These are phyloP conservation scores for Sphenodon punctatus DNA, from an alignment of 2,797 vertebrate genomes.

Conservation along the genomic window DNA sequence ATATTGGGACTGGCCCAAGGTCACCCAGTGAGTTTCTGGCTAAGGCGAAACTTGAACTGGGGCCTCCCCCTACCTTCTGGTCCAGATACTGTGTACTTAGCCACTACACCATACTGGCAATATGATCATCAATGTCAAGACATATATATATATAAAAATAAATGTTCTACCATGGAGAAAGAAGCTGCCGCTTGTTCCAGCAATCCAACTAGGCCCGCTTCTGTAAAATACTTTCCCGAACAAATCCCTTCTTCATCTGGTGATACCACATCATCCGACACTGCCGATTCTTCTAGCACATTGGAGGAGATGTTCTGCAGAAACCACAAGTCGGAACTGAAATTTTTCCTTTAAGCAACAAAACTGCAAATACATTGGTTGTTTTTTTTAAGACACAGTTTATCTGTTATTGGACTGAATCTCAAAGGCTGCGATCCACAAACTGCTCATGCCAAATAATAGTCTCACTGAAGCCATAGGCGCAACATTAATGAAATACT, in stretches of 20 bases:
- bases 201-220: conserved; percentile 94
- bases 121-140: too few species aligned
- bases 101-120: too few species aligned
- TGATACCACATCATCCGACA: conserved; percentile 97
- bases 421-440: not conserved
- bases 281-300: conserved; percentile 96
- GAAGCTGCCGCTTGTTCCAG: conserved; percentile 96
- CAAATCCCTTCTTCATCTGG: conserved; percentile 99
- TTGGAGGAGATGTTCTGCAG: conserved; percentile 96
- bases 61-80: too few species aligned
- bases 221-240: conserved; percentile 98
- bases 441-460: too few species aligned
- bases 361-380: not conserved
- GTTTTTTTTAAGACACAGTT: not conserved
- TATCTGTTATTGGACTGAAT: not conserved
- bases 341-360: conserved; percentile 1
- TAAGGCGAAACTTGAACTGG: too few species aligned
- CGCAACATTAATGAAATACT: too few species aligned
- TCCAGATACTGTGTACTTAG: too few species aligned
- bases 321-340: not conserved
- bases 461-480: too few species aligned
- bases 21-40: too few species aligned
- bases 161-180: conserved; percentile 91
- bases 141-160: too few species aligned
- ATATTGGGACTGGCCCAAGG: too few species aligned